A percentile compares a stretch with the other conserved stretches of the same genome.
Evolutionary conservation across 2,888 invertebrate species (phyloP).

Genomic region (Leptinotarsa tumamoca): DNA sequence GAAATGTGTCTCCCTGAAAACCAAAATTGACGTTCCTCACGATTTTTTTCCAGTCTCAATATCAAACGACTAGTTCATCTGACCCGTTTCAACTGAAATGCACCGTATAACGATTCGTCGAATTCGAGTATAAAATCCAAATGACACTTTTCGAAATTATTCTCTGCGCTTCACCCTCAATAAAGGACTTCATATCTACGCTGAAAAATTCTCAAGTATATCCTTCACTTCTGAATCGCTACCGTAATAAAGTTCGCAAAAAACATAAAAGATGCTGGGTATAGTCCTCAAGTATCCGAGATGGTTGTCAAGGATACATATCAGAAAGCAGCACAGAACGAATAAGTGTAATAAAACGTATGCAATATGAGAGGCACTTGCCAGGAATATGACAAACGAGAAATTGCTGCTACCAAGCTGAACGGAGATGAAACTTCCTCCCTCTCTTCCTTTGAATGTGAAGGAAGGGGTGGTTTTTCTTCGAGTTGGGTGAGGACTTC

Average conservation of each 20-base stretch:
- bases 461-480: neutral
- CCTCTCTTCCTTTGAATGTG: neutral
- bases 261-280: constrained; percentile 20
- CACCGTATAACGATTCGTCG: too few species aligned
- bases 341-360: constrained; percentile 62
- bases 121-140: too few species aligned
- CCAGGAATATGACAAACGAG: constrained; percentile 60
- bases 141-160: too few species aligned
- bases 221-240: constrained; percentile 13
- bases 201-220: constrained; percentile 14
- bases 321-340: constrained; percentile 57
- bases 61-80: too few species aligned
- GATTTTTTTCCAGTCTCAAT: too few species aligned
- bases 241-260: constrained; percentile 26
- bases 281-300: constrained; percentile 56
- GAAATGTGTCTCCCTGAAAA: too few species aligned
- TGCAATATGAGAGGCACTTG: constrained; percentile 59
- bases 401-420: constrained; percentile 49
- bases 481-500: neutral
- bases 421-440: neutral
- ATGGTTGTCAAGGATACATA: constrained; percentile 59
- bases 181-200: constrained; percentile 4
- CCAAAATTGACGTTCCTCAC: too few species aligned
- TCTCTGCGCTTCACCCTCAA: neutral
- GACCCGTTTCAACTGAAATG: too few species aligned